phyloP scores from a whole-genome alignment of 2,113 vertebrate genomes.

The Colinus virginianus region DNA sequence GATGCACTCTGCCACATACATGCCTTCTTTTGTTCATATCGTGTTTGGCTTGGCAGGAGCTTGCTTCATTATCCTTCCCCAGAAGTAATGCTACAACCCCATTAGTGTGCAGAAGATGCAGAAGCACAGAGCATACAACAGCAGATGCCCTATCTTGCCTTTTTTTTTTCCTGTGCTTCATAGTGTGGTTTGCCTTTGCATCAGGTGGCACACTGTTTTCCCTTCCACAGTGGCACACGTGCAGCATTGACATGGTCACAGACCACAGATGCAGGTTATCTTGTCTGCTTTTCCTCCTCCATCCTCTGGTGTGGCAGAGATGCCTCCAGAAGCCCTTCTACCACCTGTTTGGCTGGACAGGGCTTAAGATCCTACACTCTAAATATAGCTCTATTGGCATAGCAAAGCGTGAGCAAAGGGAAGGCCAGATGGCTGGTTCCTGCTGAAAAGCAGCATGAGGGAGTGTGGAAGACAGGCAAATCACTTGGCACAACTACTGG shows the following conservation, averaged over 20 bases:
- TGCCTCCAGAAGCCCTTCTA: neutral
- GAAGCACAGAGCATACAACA: neutral
- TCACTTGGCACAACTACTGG: neutral
- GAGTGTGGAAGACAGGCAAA: neutral
- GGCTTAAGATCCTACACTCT: constrained; percentile 28
- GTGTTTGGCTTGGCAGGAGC: neutral
- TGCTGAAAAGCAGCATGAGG: constrained; percentile 38
- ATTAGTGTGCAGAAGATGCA: neutral
- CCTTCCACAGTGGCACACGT: accelerated
- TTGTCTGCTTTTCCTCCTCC: neutral
- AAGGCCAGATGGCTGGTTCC: constrained; percentile 53
- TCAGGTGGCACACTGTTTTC: neutral
- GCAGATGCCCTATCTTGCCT: neutral
- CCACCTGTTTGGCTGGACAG: neutral
- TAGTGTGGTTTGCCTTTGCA: neutral
- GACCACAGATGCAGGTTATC: neutral
- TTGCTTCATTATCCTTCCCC: neutral
- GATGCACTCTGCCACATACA: neutral
- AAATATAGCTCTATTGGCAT: constrained; percentile 37
- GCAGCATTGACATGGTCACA: neutral
- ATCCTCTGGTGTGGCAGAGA: neutral
- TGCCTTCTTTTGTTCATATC: neutral
- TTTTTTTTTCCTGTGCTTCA: neutral
- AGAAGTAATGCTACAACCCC: neutral
- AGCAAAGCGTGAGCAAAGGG: constrained; percentile 9